phyloP scores from a whole-genome alignment of 2,113 vertebrate species.

The Cettia cetti region DNA sequence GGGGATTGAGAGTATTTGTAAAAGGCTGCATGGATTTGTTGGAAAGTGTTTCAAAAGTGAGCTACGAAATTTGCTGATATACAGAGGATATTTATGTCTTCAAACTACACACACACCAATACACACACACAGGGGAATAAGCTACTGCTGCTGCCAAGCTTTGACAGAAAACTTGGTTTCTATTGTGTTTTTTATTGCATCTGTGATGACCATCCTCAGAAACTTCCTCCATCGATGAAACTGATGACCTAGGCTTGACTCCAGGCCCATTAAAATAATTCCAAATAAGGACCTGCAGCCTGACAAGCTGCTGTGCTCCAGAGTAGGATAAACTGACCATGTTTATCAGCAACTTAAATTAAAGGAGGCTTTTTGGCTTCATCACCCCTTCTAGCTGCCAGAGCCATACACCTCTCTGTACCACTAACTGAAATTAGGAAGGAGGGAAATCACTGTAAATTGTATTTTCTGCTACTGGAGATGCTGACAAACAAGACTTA shows the following conservation, averaged over 20 bases:
- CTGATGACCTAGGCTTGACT: constrained; percentile 1
- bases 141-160: neutral
- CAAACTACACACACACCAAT: neutral
- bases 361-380: neutral
- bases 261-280: constrained; percentile 6
- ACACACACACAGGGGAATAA: neutral
- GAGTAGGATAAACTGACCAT: neutral
- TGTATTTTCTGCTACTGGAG: neutral
- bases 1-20: neutral
- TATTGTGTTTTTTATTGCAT: constrained; percentile 29
- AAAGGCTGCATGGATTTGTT: neutral
- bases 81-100: neutral
- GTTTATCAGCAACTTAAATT: neutral
- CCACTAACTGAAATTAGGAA: neutral
- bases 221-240: constrained; percentile 42
- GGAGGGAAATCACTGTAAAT: neutral
- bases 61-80: neutral
- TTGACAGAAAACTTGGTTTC: neutral
- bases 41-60: neutral
- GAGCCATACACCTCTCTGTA: neutral
- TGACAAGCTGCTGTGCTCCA: neutral
- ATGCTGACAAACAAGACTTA: neutral
- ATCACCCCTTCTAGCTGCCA: neutral
- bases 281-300: constrained; percentile 52
- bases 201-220: constrained; percentile 25